Conservation (phyloP, 2,797 vertebrate genomes). For the Fringilla coelebs region DNA sequence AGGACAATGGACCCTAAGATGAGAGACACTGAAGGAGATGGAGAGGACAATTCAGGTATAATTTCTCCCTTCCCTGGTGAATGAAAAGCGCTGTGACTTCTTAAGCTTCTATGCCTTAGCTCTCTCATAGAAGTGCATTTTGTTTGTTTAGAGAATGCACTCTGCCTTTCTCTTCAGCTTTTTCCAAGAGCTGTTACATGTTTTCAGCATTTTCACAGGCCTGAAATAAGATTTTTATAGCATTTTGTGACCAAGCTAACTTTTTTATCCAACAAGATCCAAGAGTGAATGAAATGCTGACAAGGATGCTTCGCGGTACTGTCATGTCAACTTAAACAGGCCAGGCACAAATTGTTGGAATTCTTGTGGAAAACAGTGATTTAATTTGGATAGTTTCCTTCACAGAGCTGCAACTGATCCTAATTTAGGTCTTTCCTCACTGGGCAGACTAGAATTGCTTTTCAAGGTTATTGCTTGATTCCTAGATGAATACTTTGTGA, state of each 20-base stretch:
- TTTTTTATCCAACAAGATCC: background rate
- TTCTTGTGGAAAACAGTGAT: background rate
- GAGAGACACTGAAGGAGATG: constrained; percentile 79
- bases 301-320: fast-evolving
- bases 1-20: constrained; percentile 81
- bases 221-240: background rate
- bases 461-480: background rate
- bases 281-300: background rate
- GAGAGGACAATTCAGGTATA: constrained; percentile 85
- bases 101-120: background rate
- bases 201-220: background rate
- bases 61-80: background rate
- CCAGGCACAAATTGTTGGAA: background rate
- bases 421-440: background rate
- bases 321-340: background rate
- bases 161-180: background rate
- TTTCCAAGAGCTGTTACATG: background rate
- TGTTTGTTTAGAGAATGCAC: background rate
- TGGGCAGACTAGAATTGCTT: background rate
- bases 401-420: background rate
- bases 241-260: background rate
- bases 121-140: background rate
- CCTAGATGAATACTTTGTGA: background rate
- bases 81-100: background rate
- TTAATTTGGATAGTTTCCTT: background rate